Conservation (phyloP, 2,113 vertebrate genomes). For the Gavia stellata region DNA sequence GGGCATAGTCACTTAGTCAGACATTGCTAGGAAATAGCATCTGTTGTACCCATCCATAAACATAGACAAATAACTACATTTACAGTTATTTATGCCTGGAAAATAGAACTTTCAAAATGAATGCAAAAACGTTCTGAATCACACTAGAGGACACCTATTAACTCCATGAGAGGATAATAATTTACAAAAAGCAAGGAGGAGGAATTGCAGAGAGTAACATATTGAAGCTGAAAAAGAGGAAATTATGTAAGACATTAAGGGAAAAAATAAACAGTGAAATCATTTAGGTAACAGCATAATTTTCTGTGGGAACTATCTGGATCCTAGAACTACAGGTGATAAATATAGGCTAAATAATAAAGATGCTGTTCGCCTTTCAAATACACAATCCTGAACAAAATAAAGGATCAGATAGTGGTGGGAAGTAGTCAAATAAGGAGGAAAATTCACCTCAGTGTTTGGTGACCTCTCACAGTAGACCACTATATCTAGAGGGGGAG, state of each 20-base stretch:
- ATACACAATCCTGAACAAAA: background rate
- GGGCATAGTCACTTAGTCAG: slow-evolving; percentile 16
- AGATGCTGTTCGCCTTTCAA: background rate
- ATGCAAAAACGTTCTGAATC: background rate
- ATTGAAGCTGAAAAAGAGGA: background rate
- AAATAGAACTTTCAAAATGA: slow-evolving; percentile 2
- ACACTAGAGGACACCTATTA: background rate
- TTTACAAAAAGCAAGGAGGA: background rate
- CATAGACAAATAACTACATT: background rate
- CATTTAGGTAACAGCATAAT: background rate
- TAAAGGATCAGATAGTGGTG: background rate
- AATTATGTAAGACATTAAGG: background rate
- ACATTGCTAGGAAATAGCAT: background rate
- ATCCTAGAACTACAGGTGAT: background rate
- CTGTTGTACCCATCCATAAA: slow-evolving; percentile 5
- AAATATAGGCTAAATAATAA: background rate
- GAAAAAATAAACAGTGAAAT: background rate
- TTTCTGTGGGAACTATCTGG: background rate
- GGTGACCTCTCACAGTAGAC: background rate
- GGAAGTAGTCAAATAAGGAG: background rate
- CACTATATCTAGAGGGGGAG: background rate
- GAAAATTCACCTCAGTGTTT: background rate
- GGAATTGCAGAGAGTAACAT: background rate
- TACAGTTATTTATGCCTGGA: background rate
- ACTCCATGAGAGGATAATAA: background rate